Base-by-base conservation (phyloP, 1,140 invertebrate species). In the Andrena cerasifolii region DNA sequence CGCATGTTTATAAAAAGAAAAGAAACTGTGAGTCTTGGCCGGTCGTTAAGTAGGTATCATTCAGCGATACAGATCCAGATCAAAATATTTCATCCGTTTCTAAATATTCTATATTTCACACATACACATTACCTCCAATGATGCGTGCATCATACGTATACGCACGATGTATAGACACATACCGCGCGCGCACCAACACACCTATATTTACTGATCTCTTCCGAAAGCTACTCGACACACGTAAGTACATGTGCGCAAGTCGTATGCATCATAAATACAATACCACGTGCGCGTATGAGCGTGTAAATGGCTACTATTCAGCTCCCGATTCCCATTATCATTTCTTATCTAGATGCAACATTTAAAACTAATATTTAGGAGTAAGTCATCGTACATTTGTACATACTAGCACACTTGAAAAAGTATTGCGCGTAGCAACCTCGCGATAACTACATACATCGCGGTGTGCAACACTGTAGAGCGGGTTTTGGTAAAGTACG, bases 271-370 rank as follows among this genome's bases (percentile, higher is more conserved):
- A 43, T 8, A 43, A 28, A 12, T 33, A 47, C 7, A 24, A 26
- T 26, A 58, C 26, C 10, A 28, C 28, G 12, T 18, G 14, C 31
- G 40, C 16, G 14, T 56, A 21, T 14, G 14, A 12, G 26, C 18
- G 43, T 14, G 36, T 47, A 59, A 45, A 59, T 54, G 24, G 16
- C 21, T 47, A 49, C 14, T 71, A 47, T 71, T 49, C 12, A 33
- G 18, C 14, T n/a, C n/a, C 21, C 49, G 16, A 71, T 59, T 49
- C 59, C 14, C n/a, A 71, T 49, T 8, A 59, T 49, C 31, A 14
- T 3, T 8, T 59, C 14, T 47, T 59, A 24, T 16, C 21, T 49
- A 47, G 26, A 49, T 61, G 33, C 40, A 59, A 47, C 14, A 24
- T 47, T 58, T 24, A 33, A 47, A 71, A 7, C n/a, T 33, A 59